A percentile compares a stretch with the other conserved stretches of the same genome.
These are phyloP conservation scores for Manis pentadactyla DNA, from an alignment of 2,797 vertebrate species.

Conservation along the genomic window DNA sequence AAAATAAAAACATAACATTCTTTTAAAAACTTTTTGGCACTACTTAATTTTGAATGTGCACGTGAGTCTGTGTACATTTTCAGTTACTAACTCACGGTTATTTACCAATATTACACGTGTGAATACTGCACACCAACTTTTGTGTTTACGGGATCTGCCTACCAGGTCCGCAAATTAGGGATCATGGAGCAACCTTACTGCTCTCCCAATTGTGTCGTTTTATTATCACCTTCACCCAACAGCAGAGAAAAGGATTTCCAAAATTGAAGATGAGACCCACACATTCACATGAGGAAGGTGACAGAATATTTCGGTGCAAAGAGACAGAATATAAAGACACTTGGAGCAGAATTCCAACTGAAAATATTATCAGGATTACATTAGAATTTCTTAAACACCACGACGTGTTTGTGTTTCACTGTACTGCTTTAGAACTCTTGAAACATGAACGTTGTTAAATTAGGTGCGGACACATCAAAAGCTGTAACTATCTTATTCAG, in stretches of 20 bases:
- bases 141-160: background rate
- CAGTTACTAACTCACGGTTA: background rate
- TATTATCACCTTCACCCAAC: slow-evolving; percentile 26
- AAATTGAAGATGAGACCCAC: slow-evolving; percentile 30
- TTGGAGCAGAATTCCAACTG: background rate
- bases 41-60: background rate
- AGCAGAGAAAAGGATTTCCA: background rate
- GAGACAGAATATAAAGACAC: background rate
- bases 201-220: background rate
- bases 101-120: background rate
- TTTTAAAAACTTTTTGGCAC: slow-evolving; percentile 14
- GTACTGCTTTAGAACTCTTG: background rate
- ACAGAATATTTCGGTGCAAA: background rate
- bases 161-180: background rate
- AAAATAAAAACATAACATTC: background rate
- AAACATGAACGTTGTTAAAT: background rate
- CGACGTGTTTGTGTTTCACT: background rate
- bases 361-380: background rate
- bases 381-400: background rate
- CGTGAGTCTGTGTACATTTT: background rate
- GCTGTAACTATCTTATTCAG: background rate
- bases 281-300: background rate
- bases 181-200: background rate
- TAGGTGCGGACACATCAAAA: slow-evolving; percentile 17
- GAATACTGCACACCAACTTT: background rate